A percentile compares a stretch with the other conserved stretches of the same genome.
Evolutionary conservation across 2,797 vertebrate genomes (phyloP).

Genomic region (Linurgus olivaceus): DNA sequence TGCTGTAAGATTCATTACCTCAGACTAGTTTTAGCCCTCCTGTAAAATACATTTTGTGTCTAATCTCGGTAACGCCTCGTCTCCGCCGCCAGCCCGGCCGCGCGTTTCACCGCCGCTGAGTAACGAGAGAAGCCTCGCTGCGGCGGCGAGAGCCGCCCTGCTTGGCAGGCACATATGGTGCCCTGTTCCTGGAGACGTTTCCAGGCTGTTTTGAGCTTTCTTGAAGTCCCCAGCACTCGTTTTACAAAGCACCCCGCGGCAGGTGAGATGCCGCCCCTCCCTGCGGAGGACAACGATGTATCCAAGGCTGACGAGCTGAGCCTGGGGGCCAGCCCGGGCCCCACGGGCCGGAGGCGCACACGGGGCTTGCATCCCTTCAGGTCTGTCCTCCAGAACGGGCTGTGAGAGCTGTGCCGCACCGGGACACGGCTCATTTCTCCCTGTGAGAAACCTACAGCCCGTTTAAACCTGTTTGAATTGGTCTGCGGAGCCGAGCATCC

Average conservation of each 20-base stretch:
- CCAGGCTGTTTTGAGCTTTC: background rate
- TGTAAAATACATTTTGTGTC: background rate
- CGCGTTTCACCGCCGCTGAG: rapidly evolving
- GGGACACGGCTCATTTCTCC: background rate
- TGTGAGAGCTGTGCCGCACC: background rate
- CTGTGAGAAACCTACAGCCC: background rate
- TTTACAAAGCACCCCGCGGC: rapidly evolving
- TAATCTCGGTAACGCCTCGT: background rate
- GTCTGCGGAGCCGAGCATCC: background rate
- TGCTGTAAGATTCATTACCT: background rate
- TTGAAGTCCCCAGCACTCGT: background rate
- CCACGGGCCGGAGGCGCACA: rapidly evolving
- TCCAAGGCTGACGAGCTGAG: rapidly evolving
- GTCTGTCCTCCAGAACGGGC: background rate
- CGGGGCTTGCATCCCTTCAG: rapidly evolving
- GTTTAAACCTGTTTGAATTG: background rate
- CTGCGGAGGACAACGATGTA: background rate
- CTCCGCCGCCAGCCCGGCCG: background rate
- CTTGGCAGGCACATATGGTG: background rate
- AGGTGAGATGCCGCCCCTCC: background rate
- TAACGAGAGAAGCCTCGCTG: background rate
- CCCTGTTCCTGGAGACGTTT: background rate
- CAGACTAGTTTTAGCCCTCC: background rate
- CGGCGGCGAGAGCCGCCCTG: background rate
- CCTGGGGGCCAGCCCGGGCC: background rate